Evolutionary conservation across 2,113 vertebrate species (phyloP), one percentile per base, ranked within the genome.

Genomic region (Irena cyanogastra): DNA sequence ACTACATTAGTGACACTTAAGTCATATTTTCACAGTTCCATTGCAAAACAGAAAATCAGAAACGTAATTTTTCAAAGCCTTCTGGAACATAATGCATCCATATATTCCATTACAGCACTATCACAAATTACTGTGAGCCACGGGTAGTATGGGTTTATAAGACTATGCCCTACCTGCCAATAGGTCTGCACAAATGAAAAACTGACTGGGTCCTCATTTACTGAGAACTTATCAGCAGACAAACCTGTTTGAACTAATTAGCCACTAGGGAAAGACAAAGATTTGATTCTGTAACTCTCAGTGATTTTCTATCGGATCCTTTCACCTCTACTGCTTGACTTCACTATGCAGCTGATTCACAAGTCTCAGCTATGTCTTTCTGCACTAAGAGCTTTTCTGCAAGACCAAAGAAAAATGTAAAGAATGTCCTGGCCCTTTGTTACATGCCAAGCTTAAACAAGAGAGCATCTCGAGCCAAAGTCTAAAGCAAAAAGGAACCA

Each of bases 381-480:
- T 87, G 71, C 69, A 92, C 27, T 47, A 69, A 63, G 21, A 39
- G 41, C 35, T 94, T 93, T 92, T 88, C 79, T 94, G 52, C 26
- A 90, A 92, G 56, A 95, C 42, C 0, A 5, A 94, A 95, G 49
- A 83, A 91, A 96, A 93, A 96, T 70, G 47, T 78, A 88, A 96
- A 96, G 79, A 95, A 94, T 96, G 94, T 88, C 68, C 79, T 64
- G 69, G 85, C 56, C 75, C 72, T 89, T 78, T 81, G 94, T 81
- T 86, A 89, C 37, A 89, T 56, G 56, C 83, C 79, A 92, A 91
- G 49, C 33, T 94, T 59, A 90, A 95, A 96, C 75, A 96, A 90
- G 64, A 96, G 83, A 93, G 33, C 42, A 78, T 89, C 90, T 52
- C 87, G 79, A 93, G 88, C 90, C 94, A 95, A 97, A 94, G 60